phyloP scores from a whole-genome alignment of 2,113 vertebrate genomes.

The Cavia aperea region DNA sequence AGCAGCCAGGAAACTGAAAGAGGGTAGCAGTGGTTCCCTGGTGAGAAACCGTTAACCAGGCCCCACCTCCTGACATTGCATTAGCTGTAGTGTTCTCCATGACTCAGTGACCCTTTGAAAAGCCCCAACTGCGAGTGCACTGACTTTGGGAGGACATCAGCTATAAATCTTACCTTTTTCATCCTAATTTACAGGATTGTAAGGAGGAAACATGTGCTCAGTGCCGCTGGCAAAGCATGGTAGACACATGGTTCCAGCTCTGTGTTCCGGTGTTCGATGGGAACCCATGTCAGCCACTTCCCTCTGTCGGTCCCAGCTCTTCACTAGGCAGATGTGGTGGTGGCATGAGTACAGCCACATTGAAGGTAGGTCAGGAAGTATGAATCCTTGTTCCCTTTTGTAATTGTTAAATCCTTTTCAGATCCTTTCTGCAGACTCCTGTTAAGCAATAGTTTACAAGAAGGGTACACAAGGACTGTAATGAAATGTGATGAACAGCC shows the following conservation, averaged over 20 bases:
- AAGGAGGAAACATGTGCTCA: not conserved
- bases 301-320: not conserved
- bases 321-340: too few relatives aligned
- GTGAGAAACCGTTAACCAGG: not conserved
- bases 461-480: not conserved
- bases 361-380: not conserved
- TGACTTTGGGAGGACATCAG: not conserved
- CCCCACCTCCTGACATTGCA: not conserved
- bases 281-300: not conserved
- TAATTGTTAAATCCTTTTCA: not conserved
- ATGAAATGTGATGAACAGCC: not conserved
- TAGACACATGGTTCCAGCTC: not conserved
- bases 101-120: not conserved
- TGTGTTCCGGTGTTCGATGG: not conserved
- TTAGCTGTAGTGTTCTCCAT: not conserved
- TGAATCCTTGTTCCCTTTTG: not conserved
- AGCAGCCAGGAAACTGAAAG: not conserved
- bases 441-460: not conserved
- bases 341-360: not conserved
- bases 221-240: not conserved
- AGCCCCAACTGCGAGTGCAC: not conserved
- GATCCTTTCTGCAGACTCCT: not conserved
- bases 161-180: not conserved
- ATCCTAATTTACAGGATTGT: not conserved
- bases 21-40: not conserved